Percentiles rank a stretch among this genome's conserved stretches.
These are phyloP conservation scores for Synanceia verrucosa DNA, from an alignment of 2,797 vertebrate genomes.

Conservation along the genomic window DNA sequence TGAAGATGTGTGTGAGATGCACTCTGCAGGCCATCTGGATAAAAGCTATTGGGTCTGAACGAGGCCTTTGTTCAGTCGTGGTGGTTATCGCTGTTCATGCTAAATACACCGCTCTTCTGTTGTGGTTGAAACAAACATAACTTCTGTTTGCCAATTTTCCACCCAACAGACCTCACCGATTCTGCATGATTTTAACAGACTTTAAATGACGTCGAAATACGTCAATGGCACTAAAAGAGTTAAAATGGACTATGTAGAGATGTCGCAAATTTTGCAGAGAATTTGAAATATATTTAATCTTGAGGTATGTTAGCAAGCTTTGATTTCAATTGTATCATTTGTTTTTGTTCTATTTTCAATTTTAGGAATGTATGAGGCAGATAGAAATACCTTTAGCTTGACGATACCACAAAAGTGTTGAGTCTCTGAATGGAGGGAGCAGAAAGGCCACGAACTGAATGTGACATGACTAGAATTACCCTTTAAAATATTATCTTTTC, in stretches of 20 bases:
- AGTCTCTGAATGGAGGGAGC: background rate
- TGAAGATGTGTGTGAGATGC: constrained; percentile 37
- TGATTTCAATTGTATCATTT: background rate
- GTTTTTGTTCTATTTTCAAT: background rate
- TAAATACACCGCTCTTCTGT: background rate
- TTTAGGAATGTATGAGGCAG: background rate
- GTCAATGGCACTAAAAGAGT: no score
- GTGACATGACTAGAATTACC: background rate
- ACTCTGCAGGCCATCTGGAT: constrained; percentile 30
- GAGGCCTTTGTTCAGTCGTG: constrained; percentile 7
- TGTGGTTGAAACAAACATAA: background rate
- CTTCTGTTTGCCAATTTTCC: background rate
- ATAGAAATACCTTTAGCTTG: background rate
- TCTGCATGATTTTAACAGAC: background rate
- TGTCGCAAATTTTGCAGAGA: background rate
- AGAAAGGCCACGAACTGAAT: background rate
- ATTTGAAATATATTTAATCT: background rate
- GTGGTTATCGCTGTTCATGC: background rate
- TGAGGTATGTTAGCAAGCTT: background rate
- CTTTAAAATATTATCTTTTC: background rate
- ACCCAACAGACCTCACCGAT: background rate
- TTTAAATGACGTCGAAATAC: background rate
- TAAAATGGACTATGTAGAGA: background rate
- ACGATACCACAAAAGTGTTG: background rate
- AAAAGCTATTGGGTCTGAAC: constrained; percentile 11